These are phyloP conservation scores for Parnassius orleans DNA, from an alignment of 2,888 invertebrate genomes.

Conservation along the genomic window DNA sequence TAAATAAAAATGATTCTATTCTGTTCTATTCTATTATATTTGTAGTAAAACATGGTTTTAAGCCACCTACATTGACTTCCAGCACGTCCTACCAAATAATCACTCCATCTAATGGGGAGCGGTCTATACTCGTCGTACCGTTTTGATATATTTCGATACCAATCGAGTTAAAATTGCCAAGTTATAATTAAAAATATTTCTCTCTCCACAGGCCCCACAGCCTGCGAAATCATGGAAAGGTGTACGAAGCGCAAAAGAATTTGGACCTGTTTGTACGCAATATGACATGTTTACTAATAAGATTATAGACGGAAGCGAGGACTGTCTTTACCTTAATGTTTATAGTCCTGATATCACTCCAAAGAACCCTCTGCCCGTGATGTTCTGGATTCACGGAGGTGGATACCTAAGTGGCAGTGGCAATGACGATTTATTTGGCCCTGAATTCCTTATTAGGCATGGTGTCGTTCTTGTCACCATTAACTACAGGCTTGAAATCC, in stretches of 20 bases:
- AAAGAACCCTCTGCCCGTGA: conserved; percentile 47
- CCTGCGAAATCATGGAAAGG: conserved; percentile 57
- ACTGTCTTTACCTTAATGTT: conserved; percentile 67
- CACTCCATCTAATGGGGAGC: too few relatives aligned
- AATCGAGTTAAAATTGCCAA: too few relatives aligned
- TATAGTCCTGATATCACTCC: conserved; percentile 55
- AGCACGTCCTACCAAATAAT: too few relatives aligned
- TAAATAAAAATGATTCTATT: too few relatives aligned
- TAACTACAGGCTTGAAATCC: conserved; percentile 62
- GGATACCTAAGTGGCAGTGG: conserved; percentile 56
- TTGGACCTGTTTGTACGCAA: conserved; percentile 54
- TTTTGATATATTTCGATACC: too few relatives aligned
- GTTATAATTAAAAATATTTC: neutral
- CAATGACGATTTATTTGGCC: conserved; percentile 54
- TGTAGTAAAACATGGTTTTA: too few relatives aligned
- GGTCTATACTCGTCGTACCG: too few relatives aligned
- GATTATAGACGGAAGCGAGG: conserved; percentile 45
- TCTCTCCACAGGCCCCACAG: conserved; percentile 54
- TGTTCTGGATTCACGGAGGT: conserved; percentile 67
- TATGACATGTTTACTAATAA: conserved; percentile 34
- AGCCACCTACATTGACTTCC: too few relatives aligned
- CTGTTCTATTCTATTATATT: too few relatives aligned
- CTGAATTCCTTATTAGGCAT: conserved; percentile 59
- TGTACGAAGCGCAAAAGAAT: conserved; percentile 52
- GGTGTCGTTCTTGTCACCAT: conserved; percentile 61